These are phyloP conservation scores for Drosophila dunni DNA, from an alignment of 1,140 invertebrate genomes.

Conservation along the genomic window DNA sequence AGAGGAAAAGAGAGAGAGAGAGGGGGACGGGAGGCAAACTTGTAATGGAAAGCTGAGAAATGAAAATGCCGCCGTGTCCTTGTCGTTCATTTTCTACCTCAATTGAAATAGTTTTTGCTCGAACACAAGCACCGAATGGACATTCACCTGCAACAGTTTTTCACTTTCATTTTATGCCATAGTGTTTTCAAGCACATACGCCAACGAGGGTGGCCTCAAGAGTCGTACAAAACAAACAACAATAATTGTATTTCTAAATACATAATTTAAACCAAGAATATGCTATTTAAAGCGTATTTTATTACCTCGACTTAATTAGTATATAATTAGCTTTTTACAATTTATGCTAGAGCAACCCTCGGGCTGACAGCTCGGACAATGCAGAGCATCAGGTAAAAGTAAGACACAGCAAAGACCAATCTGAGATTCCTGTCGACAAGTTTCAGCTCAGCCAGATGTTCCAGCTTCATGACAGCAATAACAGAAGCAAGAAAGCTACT, in stretches of 20 bases:
- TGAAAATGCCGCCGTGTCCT: constrained; percentile 75
- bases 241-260: background rate
- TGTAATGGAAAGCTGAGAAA: constrained; percentile 24
- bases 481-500: constrained; percentile 11
- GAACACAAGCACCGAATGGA: constrained; percentile 42
- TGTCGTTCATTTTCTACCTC: constrained; percentile 81
- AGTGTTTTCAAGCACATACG: constrained; percentile 40
- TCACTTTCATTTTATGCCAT: constrained; percentile 72
- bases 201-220: background rate
- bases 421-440: constrained; percentile 14
- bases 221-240: background rate
- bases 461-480: constrained; percentile 13
- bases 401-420: constrained; percentile 60
- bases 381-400: constrained; percentile 45
- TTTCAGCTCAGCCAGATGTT: constrained; percentile 22
- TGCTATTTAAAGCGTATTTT: too few species aligned
- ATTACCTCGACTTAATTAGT: too few species aligned
- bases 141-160: constrained; percentile 69
- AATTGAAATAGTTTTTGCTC: constrained; percentile 79
- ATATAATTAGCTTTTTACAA: background rate
- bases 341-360: constrained; percentile 30
- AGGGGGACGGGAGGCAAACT: constrained; percentile 29
- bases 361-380: constrained; percentile 32
- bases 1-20: constrained; percentile 33
- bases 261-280: background rate